Evolutionary conservation across 2,113 vertebrate genomes (phyloP).

Genomic region (Pogonocichla stellata): DNA sequence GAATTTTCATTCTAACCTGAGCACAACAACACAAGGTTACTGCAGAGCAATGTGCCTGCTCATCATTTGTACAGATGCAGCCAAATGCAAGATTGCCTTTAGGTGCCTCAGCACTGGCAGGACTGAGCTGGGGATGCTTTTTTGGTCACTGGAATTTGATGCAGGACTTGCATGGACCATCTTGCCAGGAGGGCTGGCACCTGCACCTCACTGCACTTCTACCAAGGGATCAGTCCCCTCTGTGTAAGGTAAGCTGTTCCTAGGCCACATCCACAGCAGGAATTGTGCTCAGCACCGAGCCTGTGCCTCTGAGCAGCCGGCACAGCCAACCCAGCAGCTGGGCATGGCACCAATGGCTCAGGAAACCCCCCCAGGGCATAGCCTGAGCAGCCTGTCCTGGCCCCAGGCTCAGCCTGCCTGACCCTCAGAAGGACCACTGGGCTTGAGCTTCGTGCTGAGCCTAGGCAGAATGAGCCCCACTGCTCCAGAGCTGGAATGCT

Average conservation of each 20-base stretch:
- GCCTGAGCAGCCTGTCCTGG: background rate
- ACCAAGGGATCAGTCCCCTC: background rate
- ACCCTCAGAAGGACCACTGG: background rate
- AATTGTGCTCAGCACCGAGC: background rate
- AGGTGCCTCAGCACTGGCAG: background rate
- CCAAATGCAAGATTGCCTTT: background rate
- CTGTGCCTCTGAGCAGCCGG: background rate
- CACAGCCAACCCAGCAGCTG: rapidly evolving
- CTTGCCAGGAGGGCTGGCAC: background rate
- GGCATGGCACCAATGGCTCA: rapidly evolving
- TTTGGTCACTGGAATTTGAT: background rate
- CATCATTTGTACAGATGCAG: background rate
- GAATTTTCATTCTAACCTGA: background rate
- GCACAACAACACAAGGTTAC: background rate
- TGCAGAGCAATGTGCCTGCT: background rate
- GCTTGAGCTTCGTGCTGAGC: background rate
- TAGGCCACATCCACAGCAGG: background rate
- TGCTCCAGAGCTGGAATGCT: background rate
- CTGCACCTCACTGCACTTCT: background rate
- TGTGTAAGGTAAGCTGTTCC: background rate
- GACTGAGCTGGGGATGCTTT: background rate
- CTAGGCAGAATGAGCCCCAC: background rate
- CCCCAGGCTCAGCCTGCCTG: background rate
- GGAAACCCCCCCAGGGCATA: background rate
- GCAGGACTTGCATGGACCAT: background rate